Evolutionary conservation across 1,140 invertebrate species (phyloP).

Genomic region (Drosophila ogumai): DNA sequence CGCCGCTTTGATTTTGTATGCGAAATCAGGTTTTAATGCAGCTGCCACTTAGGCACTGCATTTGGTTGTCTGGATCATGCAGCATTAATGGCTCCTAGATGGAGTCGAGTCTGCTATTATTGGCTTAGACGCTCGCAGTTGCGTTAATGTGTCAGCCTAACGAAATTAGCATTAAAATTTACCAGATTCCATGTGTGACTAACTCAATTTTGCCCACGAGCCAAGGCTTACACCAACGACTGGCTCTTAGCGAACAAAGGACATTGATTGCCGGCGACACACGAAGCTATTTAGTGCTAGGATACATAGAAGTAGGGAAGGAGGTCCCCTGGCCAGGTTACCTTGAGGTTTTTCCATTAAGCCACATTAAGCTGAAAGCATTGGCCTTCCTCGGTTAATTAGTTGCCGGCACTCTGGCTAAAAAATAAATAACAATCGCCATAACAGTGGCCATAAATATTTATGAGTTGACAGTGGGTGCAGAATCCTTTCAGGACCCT

Average conservation of each 20-base stretch:
- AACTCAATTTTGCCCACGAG: constrained; percentile 61
- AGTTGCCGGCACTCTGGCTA: constrained; percentile 31
- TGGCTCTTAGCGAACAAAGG: constrained; percentile 56
- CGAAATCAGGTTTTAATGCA: constrained; percentile 55
- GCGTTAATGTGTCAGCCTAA: constrained; percentile 73
- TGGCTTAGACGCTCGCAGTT: constrained; percentile 54
- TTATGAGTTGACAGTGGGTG: constrained; percentile 45
- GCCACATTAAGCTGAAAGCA: constrained; percentile 37
- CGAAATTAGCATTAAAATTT: constrained; percentile 78
- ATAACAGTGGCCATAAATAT: constrained; percentile 56
- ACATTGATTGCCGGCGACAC: constrained; percentile 70
- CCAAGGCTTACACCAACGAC: background rate
- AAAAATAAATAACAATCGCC: constrained; percentile 30
- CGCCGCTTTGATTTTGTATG: constrained; percentile 51
- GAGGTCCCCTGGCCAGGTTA: constrained; percentile 7
- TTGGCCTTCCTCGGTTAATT: constrained; percentile 53
- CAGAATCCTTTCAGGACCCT: constrained; percentile 13
- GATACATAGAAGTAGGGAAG: background rate
- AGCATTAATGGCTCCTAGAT: constrained; percentile 46
- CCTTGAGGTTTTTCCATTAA: constrained; percentile 50
- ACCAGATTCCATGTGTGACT: constrained; percentile 66
- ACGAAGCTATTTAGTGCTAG: constrained; percentile 57
- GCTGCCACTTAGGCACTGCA: constrained; percentile 49
- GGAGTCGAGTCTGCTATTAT: constrained; percentile 34
- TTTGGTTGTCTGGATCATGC: constrained; percentile 53